Conservation (phyloP, 2,888 invertebrate species). For the Apamea monoglypha region DNA sequence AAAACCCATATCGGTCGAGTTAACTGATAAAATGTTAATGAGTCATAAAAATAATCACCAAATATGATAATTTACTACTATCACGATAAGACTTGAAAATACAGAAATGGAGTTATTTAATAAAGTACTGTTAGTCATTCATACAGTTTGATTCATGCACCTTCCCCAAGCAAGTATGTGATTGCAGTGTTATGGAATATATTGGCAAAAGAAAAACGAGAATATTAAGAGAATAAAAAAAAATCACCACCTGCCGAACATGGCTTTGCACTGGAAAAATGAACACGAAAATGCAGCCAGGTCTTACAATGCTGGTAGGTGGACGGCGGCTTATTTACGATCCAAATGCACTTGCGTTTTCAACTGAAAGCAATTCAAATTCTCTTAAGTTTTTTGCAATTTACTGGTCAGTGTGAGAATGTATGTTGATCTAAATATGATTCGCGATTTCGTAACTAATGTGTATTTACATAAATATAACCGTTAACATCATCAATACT, state of each 20-base stretch:
- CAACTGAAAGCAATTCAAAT: too few species aligned
- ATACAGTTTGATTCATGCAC: conserved; percentile 50
- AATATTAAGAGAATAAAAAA: background rate
- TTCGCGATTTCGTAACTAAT: background rate
- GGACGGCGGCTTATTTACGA: background rate
- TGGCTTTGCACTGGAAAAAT: conserved; percentile 2
- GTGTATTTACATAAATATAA: background rate
- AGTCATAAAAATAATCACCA: background rate
- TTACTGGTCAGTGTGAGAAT: background rate
- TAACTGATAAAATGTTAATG: conserved; percentile 7
- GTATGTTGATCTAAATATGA: background rate
- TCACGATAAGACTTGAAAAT: background rate
- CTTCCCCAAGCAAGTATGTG: conserved; percentile 53
- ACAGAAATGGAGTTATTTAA: background rate
- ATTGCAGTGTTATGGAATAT: conserved; percentile 69
- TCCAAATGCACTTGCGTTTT: background rate
- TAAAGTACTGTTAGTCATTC: conserved; percentile 45
- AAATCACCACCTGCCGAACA: background rate
- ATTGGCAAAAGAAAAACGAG: conserved; percentile 35
- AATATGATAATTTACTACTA: background rate
- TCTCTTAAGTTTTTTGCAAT: background rate
- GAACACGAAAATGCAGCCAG: background rate
- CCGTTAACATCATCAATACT: background rate
- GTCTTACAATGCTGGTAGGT: background rate
- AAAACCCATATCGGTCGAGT: background rate